A percentile compares a stretch with the other conserved stretches of the same genome.
Evolutionary conservation across 2,113 vertebrate genomes (phyloP).

Genomic region (Tiliqua scincoides): DNA sequence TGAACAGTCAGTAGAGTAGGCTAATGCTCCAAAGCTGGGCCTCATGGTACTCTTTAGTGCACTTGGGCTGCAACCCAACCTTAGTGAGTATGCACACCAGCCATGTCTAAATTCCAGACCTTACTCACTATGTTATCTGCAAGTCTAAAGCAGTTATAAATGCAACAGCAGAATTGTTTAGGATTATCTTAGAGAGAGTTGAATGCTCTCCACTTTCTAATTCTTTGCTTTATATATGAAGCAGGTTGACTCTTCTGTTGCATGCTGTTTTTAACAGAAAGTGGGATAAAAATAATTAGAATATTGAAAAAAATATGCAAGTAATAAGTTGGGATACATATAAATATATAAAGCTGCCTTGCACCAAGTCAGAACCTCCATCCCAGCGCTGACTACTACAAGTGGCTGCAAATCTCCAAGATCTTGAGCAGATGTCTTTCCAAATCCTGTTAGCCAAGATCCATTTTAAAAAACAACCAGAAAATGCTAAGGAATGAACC

Average conservation of each 20-base stretch:
- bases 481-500: background rate
- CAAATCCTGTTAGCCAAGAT: background rate
- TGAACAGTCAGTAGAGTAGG: background rate
- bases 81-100: background rate
- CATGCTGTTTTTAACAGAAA: background rate
- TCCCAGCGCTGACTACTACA: background rate
- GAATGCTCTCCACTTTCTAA: slow-evolving; percentile 41
- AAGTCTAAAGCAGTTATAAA: slow-evolving; percentile 30
- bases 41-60: background rate
- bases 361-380: background rate
- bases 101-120: background rate
- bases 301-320: background rate
- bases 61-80: slow-evolving; percentile 31
- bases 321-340: background rate
- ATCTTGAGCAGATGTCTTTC: background rate
- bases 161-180: slow-evolving; percentile 46
- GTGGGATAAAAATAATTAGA: too few species aligned
- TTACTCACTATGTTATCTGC: too few species aligned
- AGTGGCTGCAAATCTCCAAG: background rate
- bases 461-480: background rate
- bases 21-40: background rate
- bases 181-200: slow-evolving; percentile 40
- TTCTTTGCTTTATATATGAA: slow-evolving; percentile 27
- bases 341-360: background rate
- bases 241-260: slow-evolving; percentile 22